These are phyloP conservation scores for Pocillopora damicornis DNA, from an alignment of 64 coral and sea anemone species.

Conservation along the genomic window DNA sequence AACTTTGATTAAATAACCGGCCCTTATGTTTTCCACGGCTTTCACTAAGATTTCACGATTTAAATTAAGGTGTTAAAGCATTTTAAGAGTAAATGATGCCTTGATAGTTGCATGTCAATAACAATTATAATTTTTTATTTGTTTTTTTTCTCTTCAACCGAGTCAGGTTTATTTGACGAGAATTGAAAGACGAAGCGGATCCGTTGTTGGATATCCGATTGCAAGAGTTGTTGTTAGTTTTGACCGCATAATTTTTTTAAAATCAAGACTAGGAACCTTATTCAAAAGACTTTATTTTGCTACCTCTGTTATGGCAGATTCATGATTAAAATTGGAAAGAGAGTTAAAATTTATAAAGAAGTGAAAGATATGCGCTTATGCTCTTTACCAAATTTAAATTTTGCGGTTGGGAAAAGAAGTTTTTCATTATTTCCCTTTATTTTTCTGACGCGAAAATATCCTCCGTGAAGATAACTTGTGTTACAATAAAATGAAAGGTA, in stretches of 20 bases:
- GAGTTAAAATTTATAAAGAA: too few relatives aligned
- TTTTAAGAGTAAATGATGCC: neutral
- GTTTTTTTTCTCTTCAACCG: constrained; percentile 15
- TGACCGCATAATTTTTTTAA: neutral
- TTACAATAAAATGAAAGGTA: too few relatives aligned
- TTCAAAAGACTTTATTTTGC: neutral
- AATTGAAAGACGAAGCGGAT: constrained; percentile 20
- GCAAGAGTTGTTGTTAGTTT: constrained; percentile 36
- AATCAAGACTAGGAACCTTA: neutral
- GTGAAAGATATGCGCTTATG: too few relatives aligned
- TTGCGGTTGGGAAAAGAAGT: too few relatives aligned
- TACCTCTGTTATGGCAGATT: neutral
- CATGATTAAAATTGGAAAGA: too few relatives aligned
- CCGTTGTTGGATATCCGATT: constrained; percentile 16
- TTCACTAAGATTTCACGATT: neutral
- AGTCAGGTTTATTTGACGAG: constrained; percentile 41
- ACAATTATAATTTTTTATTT: neutral
- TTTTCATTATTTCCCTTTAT: too few relatives aligned
- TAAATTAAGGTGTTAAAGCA: neutral
- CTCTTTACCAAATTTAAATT: too few relatives aligned
- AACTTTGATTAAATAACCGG: too few relatives aligned
- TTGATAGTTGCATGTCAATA: neutral
- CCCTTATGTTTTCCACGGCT: neutral
- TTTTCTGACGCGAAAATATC: too few relatives aligned
- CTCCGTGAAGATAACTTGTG: too few relatives aligned